A percentile compares a stretch with the other conserved stretches of the same genome.
These are phyloP conservation scores for Petrocephalus microphthalmus DNA, from an alignment of 2,113 vertebrate genomes.

Conservation along the genomic window DNA sequence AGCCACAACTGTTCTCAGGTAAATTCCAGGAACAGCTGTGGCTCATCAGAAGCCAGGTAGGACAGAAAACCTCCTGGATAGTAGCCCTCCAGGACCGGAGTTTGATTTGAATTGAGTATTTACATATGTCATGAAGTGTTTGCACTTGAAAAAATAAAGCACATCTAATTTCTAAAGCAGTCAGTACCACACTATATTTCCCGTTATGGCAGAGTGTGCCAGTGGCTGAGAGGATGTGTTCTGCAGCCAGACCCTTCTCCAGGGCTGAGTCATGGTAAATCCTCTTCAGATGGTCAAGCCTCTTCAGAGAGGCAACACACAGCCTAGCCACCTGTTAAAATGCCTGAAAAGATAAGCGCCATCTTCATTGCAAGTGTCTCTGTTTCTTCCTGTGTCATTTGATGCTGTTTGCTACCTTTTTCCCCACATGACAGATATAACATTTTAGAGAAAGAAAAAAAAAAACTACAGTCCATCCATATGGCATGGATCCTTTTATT, in stretches of 20 bases:
- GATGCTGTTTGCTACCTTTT: background rate
- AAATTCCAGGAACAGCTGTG: too few species aligned
- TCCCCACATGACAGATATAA: background rate
- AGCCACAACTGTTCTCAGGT: too few species aligned
- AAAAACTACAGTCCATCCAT: background rate
- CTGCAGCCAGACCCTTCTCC: slow-evolving; percentile 28
- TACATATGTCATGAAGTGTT: too few species aligned
- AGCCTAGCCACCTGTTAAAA: background rate
- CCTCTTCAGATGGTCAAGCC: slow-evolving; percentile 75
- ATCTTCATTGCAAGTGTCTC: background rate
- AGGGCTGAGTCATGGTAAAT: slow-evolving; percentile 74
- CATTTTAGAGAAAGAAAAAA: background rate
- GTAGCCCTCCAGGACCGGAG: too few species aligned
- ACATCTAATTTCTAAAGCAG: too few species aligned
- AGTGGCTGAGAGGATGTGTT: too few species aligned
- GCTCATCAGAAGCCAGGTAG: too few species aligned
- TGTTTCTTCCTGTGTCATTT: background rate
- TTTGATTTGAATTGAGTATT: too few species aligned
- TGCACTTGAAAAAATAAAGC: too few species aligned
- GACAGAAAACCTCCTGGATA: too few species aligned
- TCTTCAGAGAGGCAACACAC: slow-evolving; percentile 71
- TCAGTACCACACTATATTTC: too few species aligned
- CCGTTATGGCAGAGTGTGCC: too few species aligned
- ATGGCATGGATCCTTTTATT: background rate
- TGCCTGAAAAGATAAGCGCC: background rate